phyloP scores from a whole-genome alignment of 2,888 invertebrate species.

The Timandra comae region DNA sequence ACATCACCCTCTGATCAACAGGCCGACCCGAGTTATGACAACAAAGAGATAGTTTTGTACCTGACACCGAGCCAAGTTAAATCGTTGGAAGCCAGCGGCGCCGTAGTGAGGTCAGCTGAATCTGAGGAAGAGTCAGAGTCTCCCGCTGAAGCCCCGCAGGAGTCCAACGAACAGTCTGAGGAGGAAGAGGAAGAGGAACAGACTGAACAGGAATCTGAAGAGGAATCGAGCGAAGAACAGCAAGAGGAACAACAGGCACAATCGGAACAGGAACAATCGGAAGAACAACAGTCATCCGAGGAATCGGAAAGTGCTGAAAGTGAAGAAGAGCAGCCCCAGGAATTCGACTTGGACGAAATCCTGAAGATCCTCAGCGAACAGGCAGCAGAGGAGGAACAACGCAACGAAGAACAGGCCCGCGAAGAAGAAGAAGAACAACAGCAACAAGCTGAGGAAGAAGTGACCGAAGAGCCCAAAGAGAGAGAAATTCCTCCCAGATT shows the following conservation, averaged over 20 bases:
- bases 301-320: constrained; percentile 4
- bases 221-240: constrained; percentile 7
- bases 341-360: constrained; percentile 19
- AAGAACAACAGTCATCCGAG: constrained; percentile 1
- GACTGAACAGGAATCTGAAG: constrained; percentile 1
- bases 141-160: constrained; percentile 14
- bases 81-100: constrained; percentile 40
- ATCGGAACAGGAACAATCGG: constrained; percentile 1
- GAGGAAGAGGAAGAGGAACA: constrained; percentile 14
- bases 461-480: constrained; percentile 9
- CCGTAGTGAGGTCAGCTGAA: constrained; percentile 27
- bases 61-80: constrained; percentile 54
- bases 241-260: constrained; percentile 1
- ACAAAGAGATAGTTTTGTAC: constrained; percentile 52
- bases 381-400: constrained; percentile 7
- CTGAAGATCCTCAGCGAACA: constrained; percentile 20
- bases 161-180: constrained; percentile 17
- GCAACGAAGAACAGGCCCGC: constrained; percentile 7
- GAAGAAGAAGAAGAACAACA: constrained; percentile 9
- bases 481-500: constrained; percentile 18
- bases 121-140: constrained; percentile 17
- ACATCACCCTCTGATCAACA: constrained; percentile 17
- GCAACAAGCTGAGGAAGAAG: constrained; percentile 2
- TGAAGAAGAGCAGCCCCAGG: constrained; percentile 11
- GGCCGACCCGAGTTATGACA: constrained; percentile 27